These are phyloP conservation scores for Campoletis sonorensis DNA, from an alignment of 1,140 invertebrate genomes.

Conservation along the genomic window DNA sequence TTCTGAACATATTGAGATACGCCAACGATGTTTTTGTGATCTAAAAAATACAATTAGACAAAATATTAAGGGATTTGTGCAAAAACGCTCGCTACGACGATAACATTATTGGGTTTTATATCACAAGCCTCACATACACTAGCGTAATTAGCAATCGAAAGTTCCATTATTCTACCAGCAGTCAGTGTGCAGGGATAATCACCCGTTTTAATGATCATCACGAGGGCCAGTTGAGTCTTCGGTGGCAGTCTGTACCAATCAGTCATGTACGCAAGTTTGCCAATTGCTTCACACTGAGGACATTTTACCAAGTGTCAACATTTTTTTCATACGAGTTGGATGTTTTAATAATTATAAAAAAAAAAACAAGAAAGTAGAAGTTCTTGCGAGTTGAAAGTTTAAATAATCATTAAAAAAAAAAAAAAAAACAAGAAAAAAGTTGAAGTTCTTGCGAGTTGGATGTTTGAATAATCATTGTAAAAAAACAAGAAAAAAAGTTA, in stretches of 20 bases:
- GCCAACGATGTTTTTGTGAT: slow-evolving; percentile 38
- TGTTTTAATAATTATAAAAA: too few relatives aligned
- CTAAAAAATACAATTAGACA: slow-evolving; percentile 9
- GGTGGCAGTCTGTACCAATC: slow-evolving; percentile 57
- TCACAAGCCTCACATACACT: slow-evolving; percentile 47
- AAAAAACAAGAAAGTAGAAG: too few relatives aligned
- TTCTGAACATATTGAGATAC: slow-evolving; percentile 45
- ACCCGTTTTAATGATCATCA: slow-evolving; percentile 56
- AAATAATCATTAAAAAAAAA: neutral
- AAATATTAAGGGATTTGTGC: too few relatives aligned
- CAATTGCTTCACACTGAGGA: slow-evolving; percentile 42
- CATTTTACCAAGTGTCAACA: too few relatives aligned
- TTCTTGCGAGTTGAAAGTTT: too few relatives aligned
- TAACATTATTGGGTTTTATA: too few relatives aligned
- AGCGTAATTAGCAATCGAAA: slow-evolving; percentile 57
- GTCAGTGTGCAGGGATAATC: slow-evolving; percentile 52
- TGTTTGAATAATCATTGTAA: too few relatives aligned
- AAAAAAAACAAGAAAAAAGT: too few relatives aligned
- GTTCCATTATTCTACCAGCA: slow-evolving; percentile 54
- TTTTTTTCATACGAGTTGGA: too few relatives aligned
- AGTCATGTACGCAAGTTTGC: slow-evolving; percentile 42
- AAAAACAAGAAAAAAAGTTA: too few relatives aligned
- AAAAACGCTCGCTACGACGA: too few relatives aligned
- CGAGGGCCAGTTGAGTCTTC: slow-evolving; percentile 45
- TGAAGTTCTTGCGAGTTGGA: too few relatives aligned